Conservation (phyloP, 2,113 vertebrate genomes). For the Oxyruncus cristatus region DNA sequence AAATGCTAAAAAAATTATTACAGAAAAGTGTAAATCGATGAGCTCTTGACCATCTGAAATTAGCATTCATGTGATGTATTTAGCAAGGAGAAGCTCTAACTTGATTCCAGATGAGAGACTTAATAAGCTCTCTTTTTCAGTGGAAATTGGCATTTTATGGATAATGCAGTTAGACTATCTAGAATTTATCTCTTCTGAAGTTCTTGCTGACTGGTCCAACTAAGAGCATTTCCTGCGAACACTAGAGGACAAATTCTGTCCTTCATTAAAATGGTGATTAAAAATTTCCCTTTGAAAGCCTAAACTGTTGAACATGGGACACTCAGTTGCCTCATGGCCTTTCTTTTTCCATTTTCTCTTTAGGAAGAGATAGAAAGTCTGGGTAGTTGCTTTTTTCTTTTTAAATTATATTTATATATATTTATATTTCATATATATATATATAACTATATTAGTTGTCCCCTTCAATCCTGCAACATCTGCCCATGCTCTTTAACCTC, state of each 20-base stretch:
- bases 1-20: constrained; percentile 50
- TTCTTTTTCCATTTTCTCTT: neutral
- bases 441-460: neutral
- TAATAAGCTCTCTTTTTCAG: constrained; percentile 6
- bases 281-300: neutral
- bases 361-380: neutral
- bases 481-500: neutral
- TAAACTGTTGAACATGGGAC: neutral
- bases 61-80: constrained; percentile 33
- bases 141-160: neutral
- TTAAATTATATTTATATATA: neutral
- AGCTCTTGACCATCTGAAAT: constrained; percentile 50
- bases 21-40: constrained; percentile 15
- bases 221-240: neutral
- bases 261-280: neutral
- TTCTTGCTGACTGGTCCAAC: neutral
- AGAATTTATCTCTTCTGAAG: neutral
- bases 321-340: neutral
- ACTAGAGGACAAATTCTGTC: neutral
- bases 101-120: neutral
- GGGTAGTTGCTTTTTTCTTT: neutral
- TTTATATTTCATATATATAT: neutral
- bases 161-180: neutral
- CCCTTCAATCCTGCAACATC: neutral
- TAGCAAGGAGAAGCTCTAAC: constrained; percentile 7